These are phyloP conservation scores for Cephus sareptanus DNA, from an alignment of 2,888 invertebrate genomes.

Conservation along the genomic window DNA sequence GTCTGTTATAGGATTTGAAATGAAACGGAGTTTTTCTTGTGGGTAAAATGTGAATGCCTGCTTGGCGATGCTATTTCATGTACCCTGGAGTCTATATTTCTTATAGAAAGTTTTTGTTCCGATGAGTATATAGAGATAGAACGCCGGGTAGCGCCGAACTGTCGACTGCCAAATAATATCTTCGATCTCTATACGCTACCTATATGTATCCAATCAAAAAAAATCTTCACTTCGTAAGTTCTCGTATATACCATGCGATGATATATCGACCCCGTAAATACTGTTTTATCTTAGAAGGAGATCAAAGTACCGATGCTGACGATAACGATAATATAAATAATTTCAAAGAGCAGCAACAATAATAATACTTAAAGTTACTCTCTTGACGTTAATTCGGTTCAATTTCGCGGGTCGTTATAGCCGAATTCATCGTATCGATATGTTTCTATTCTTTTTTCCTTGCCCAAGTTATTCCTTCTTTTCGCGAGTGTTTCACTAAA, in stretches of 20 bases:
- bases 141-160: slow-evolving; percentile 24
- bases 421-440: background rate
- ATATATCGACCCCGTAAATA: background rate
- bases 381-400: background rate
- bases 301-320: slow-evolving; percentile 16
- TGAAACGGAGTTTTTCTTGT: slow-evolving; percentile 59
- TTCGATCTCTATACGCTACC: background rate
- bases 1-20: slow-evolving; percentile 62
- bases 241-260: slow-evolving; percentile 31
- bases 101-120: slow-evolving; percentile 17
- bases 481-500: background rate
- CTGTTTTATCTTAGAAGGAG: slow-evolving; percentile 21
- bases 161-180: slow-evolving; percentile 26
- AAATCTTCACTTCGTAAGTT: slow-evolving; percentile 23
- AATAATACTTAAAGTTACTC: background rate
- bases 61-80: slow-evolving; percentile 63
- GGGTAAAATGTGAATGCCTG: slow-evolving; percentile 60
- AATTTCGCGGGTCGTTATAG: background rate
- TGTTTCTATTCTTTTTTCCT: background rate
- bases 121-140: background rate
- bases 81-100: slow-evolving; percentile 39
- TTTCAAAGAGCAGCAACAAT: background rate
- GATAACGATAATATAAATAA: background rate
- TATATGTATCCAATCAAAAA: slow-evolving; percentile 4
- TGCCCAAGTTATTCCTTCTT: background rate